A percentile compares a stretch with the other conserved stretches of the same genome.
Evolutionary conservation across 92 coral and sea anemone species (phyloP).

Genomic region (Porites cylindrica): DNA sequence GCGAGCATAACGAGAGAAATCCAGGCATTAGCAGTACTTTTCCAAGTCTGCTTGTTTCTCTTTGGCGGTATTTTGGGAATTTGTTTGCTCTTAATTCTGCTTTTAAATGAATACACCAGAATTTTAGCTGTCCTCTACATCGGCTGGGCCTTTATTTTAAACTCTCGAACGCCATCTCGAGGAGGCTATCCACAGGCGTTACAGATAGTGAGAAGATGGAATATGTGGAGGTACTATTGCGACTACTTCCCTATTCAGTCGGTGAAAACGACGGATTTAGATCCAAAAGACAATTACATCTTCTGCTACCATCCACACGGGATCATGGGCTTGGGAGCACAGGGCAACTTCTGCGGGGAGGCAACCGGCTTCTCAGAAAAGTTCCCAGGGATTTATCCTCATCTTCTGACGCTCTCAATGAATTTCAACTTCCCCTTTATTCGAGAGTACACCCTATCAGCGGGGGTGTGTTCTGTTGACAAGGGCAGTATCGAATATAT

Average conservation of each 20-base stretch:
- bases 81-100: constrained; percentile 53
- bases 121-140: constrained; percentile 76
- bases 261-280: constrained; percentile 86
- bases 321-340: constrained; percentile 87
- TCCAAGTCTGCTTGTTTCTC: constrained; percentile 70
- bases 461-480: constrained; percentile 88
- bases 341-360: constrained; percentile 88
- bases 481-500: constrained; percentile 82
- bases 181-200: constrained; percentile 74
- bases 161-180: constrained; percentile 79
- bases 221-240: constrained; percentile 88
- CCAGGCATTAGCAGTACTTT: constrained; percentile 82
- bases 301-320: constrained; percentile 97
- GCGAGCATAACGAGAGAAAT: constrained; percentile 66
- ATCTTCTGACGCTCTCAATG: constrained; percentile 80
- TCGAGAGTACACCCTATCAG: constrained; percentile 83
- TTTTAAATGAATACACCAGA: constrained; percentile 68
- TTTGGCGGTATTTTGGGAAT: constrained; percentile 82
- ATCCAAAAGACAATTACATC: constrained; percentile 85
- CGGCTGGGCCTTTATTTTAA: constrained; percentile 90
- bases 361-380: constrained; percentile 91
- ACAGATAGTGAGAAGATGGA: constrained; percentile 65
- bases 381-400: constrained; percentile 88
- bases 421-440: constrained; percentile 81
- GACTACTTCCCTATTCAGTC: constrained; percentile 86